phyloP scores from a whole-genome alignment of 2,113 vertebrate genomes.

The Etia nguti region DNA sequence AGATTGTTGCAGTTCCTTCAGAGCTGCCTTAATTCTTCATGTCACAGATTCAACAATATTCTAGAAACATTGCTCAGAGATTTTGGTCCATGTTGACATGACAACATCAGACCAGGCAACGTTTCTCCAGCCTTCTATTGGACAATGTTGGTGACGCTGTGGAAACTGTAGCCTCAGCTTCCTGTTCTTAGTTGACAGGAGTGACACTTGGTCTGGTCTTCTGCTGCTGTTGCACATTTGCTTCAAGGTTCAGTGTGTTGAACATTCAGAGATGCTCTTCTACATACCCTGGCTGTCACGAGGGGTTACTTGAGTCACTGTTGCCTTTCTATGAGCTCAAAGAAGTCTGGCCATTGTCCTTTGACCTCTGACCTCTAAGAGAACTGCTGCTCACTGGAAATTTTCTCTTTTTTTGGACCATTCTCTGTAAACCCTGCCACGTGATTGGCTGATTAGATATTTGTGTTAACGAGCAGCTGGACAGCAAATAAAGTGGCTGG shows the following conservation, averaged over 20 bases:
- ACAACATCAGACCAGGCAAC: neutral
- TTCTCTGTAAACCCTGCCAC: neutral
- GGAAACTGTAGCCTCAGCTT: neutral
- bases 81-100: neutral
- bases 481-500: neutral
- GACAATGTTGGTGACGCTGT: neutral
- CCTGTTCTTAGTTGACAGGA: neutral
- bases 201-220: neutral
- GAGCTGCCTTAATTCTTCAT: neutral
- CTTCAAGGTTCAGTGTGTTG: neutral
- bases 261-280: neutral
- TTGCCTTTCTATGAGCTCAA: neutral
- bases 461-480: neutral
- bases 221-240: neutral
- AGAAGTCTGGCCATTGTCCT: neutral
- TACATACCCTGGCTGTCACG: neutral
- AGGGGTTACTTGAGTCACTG: neutral
- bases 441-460: neutral
- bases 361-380: neutral
- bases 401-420: neutral
- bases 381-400: neutral
- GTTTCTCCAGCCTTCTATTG: neutral
- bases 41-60: neutral
- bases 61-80: neutral
- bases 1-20: neutral